These are phyloP conservation scores for Notocelia uddmanniana DNA, from an alignment of 2,888 invertebrate species.

Conservation along the genomic window DNA sequence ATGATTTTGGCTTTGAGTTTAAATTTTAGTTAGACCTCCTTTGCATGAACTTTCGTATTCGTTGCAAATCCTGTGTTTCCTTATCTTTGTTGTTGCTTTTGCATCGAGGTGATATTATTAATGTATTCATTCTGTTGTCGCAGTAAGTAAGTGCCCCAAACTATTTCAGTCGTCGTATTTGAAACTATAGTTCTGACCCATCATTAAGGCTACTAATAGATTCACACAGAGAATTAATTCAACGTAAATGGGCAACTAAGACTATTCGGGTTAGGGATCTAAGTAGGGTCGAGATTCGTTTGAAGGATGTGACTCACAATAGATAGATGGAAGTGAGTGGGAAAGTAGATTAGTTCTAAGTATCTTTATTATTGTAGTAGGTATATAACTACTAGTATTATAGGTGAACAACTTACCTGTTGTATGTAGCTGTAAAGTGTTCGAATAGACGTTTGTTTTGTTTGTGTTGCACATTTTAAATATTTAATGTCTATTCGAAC, in stretches of 20 bases:
- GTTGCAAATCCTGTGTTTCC: too few relatives aligned
- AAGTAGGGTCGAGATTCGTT: slow-evolving; percentile 23
- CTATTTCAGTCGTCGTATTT: not conserved
- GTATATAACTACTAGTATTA: not conserved
- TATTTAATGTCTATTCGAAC: too few relatives aligned
- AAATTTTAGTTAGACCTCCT: too few relatives aligned
- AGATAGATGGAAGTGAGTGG: not conserved
- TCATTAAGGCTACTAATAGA: slow-evolving; percentile 21
- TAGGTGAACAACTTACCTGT: too few relatives aligned
- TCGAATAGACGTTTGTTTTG: too few relatives aligned
- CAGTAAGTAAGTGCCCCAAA: not conserved
- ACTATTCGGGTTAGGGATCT: slow-evolving; percentile 22
- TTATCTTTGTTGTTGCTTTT: too few relatives aligned
- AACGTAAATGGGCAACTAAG: slow-evolving; percentile 27
- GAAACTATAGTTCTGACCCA: slow-evolving; percentile 12
- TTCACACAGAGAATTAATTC: slow-evolving; percentile 33
- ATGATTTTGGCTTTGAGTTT: too few relatives aligned
- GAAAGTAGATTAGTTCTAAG: not conserved
- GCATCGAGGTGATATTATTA: too few relatives aligned
- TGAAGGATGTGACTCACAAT: slow-evolving; percentile 13
- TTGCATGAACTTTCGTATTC: too few relatives aligned
- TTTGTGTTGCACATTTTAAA: too few relatives aligned
- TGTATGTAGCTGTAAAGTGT: too few relatives aligned
- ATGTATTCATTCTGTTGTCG: too few relatives aligned
- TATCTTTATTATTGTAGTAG: not conserved